Base-by-base conservation (phyloP, 2,888 invertebrate species). In the Ganaspis brasiliensis region DNA sequence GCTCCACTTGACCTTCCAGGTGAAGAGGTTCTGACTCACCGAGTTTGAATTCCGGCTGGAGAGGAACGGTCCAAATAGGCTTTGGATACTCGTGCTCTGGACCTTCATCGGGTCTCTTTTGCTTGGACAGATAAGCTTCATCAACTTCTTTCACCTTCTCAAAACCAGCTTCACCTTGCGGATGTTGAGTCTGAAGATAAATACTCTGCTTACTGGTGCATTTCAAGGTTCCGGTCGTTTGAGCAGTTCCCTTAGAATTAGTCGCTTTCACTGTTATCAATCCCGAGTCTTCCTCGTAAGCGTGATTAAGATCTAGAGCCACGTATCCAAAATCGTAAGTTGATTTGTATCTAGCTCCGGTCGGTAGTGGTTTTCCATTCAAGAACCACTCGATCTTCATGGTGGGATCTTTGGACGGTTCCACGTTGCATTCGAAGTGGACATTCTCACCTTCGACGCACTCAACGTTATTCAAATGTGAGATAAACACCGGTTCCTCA, bases 261-360 rank as follows among this genome's bases (percentile, higher is more conserved):
- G 96, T 96, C 16, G 98, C 98, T 91, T 96, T 97, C 89, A 97
- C 97, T 37, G 96, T 97, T 86, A 97, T 97, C 81, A 98, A 94
- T 70, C 98, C 98, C 74, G 97, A 97, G 92, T 98, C 98, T 92
- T 98, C 97, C 81, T 96, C 96, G 88, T 98, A 97, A 0, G 96
- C 95, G 84, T 97, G 96, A 74, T 94, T 95, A 81, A 98, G 94
- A 89, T 98, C 98, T 86, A 99, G 93, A 16, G 98, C 95, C 10
- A 99, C 97, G 89, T 97, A 98, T 76, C 99, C 99, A 91, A 99
- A 99, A 91, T 99, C 99, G 89, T 98, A 97, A 16, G 96, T 96
- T 31, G 97, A 96, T 92, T 97, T 97, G 91, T 96, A 98, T 89
- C 98, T 95, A 70, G 98, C 95, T 35, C 98, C 98, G 83, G 95